Base-by-base conservation (phyloP, 1,140 invertebrate species). In the Mya arenaria region DNA sequence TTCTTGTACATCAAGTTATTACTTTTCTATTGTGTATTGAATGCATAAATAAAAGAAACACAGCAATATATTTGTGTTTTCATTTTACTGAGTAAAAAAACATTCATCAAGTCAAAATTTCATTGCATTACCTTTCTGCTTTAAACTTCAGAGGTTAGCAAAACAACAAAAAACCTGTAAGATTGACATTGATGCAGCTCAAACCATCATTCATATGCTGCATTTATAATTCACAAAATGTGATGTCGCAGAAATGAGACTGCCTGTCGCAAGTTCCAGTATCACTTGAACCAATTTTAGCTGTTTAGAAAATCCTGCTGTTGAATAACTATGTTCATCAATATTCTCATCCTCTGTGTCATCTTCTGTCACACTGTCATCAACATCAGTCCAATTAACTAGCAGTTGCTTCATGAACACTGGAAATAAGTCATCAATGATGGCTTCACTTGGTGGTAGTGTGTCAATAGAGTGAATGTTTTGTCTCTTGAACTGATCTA, bases 191-290 rank as follows among this genome's bases (percentile, higher is more conserved):
- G n/a, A n/a, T n/a, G n/a, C n/a, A n/a, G n/a, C n/a, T n/a, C n/a
- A n/a, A n/a, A n/a, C n/a, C n/a, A n/a, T n/a, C n/a, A n/a, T n/a
- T n/a, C n/a, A 1, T 52, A n/a, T 52, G 25, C 48, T 52, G 48
- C 48, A 52, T 23, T 52, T 17, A 23, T 52, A 52, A 17, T 52
- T 17, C 17, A 90, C 86, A n/a, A 90, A 88, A 85, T 90, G 89
- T 41, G 88, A 86, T 32, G 88, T 78, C 4, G 89, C 89, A 10
- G 89, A 89, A 28, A 90, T 83, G 10, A 90, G 63, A 34, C 85
- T 69, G 60, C 86, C 89, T 66, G 89, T 89, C 30, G 85, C 55
- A 62, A 90, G 87, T 56, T 90, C 89, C 55, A 90, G 68, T 19
- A 90, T 86, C 15, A 90, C 52, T 84, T 89, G 89, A 32, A 90